Base-by-base conservation (phyloP, 1,140 invertebrate genomes). In the Euura lappo region DNA sequence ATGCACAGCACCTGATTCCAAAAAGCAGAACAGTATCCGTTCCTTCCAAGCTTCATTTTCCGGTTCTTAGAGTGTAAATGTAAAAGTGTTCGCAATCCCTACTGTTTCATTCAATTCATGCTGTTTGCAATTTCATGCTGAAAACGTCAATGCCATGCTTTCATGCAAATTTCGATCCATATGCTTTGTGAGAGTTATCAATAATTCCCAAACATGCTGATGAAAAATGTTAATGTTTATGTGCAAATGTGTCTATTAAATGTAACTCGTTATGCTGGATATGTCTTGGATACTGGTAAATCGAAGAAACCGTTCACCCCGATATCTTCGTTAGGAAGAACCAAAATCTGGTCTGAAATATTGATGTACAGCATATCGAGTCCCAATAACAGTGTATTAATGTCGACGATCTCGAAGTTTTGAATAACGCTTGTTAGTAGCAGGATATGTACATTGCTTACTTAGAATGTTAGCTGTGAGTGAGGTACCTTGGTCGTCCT, bases 401-500 rank as follows among this genome's bases (percentile, higher is more conserved):
- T 28, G 28, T 28, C 28, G 28, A 28, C 28, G 28, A 28, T 28
- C 28, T 60, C 51, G 51, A 60, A 60, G 6, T 5, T 60, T 60
- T 6, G 3, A 60, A 60, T 60, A 11, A 60, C 13, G 51, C 8
- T 6, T 60, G 51, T 60, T 60, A 71, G 74, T 72, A 86, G 84
- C 84, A 78, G 81, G 81, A 80, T 85, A 87, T 86, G 80, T 86
- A 28, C 85, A 88, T 87, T 82, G 86, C 84, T 87, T 88, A 87
- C 84, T 87, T 86, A 88, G 85, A 87, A 87, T 79, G 79, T 84
- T 85, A 86, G 84, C 83, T 86, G 84, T 80, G 76, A 82, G 77
- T 82, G 80, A 78, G 81, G 83, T 88, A 88, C 87, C 87, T 88
- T 88, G 87, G 84, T 88, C 87, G 78, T 88, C 87, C 79, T 88